phyloP scores from a whole-genome alignment of 1,140 invertebrate species.

The Drosophila quadrilineata region DNA sequence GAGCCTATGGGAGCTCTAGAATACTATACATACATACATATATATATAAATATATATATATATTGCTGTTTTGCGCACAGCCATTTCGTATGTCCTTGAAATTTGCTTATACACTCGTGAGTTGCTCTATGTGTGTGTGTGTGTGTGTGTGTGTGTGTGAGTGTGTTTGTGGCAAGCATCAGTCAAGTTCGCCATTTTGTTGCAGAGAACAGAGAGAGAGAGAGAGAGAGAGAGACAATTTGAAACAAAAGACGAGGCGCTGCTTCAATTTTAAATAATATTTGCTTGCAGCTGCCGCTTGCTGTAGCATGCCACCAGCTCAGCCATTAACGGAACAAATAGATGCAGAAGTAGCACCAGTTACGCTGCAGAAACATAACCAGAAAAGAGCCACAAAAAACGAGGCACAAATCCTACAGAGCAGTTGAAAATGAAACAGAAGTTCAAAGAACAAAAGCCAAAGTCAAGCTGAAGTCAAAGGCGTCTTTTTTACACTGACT shows the following conservation, averaged over 20 bases:
- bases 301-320: neutral
- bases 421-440: neutral
- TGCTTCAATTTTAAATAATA: slow-evolving; percentile 13
- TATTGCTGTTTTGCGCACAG: slow-evolving; percentile 42
- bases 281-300: neutral
- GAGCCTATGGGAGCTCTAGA: slow-evolving; percentile 23
- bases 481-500: neutral
- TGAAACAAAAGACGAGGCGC: slow-evolving; percentile 3
- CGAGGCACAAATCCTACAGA: too few relatives aligned
- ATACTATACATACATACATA: too few relatives aligned
- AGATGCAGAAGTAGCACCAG: too few relatives aligned
- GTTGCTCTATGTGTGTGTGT: slow-evolving; percentile 17
- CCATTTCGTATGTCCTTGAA: slow-evolving; percentile 63
- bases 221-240: neutral
- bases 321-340: neutral
- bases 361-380: too few relatives aligned
- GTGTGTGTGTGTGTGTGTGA: slow-evolving; percentile 12
- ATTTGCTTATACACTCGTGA: slow-evolving; percentile 16
- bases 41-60: slow-evolving; percentile 29
- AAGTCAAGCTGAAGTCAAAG: slow-evolving; percentile 29
- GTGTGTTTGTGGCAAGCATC: slow-evolving; percentile 30
- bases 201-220: slow-evolving; percentile 6
- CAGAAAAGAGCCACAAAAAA: too few relatives aligned
- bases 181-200: slow-evolving; percentile 49
- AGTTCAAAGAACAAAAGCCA: neutral